Conservation (phyloP, 2,888 invertebrate genomes). For the Odontomyia ornata region DNA sequence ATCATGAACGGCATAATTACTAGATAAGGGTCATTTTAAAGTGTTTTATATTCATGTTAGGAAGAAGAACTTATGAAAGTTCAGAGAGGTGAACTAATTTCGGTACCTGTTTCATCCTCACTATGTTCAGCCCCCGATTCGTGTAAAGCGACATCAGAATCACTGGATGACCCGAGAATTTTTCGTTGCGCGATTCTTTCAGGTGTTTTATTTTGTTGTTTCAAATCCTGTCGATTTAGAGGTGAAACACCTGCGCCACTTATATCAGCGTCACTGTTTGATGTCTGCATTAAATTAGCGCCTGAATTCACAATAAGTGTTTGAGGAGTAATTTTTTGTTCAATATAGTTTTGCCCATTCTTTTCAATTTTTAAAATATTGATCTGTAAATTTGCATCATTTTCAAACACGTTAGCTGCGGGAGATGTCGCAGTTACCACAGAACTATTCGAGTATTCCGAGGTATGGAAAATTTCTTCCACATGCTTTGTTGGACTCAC, state of each 20-base stretch:
- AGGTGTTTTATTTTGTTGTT: slow-evolving; percentile 29
- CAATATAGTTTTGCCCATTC: too few species aligned
- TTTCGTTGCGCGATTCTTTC: slow-evolving; percentile 53
- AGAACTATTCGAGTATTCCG: too few species aligned
- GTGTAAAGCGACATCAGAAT: slow-evolving; percentile 72
- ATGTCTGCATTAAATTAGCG: neutral
- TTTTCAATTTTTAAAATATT: too few species aligned
- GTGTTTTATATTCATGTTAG: slow-evolving; percentile 5
- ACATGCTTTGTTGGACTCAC: neutral
- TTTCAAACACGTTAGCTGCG: too few species aligned
- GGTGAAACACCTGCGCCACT: slow-evolving; percentile 48
- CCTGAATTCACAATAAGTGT: neutral
- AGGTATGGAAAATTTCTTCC: too few species aligned
- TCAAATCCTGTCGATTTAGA: slow-evolving; percentile 45
- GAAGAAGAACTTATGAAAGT: too few species aligned
- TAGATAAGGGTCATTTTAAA: too few species aligned
- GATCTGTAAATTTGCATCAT: too few species aligned
- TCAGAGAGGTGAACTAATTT: neutral
- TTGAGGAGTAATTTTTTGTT: neutral
- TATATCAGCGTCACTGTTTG: slow-evolving; percentile 48
- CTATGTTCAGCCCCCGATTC: slow-evolving; percentile 71
- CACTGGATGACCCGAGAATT: slow-evolving; percentile 71
- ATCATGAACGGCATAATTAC: too few species aligned
- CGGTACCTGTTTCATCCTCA: slow-evolving; percentile 72
- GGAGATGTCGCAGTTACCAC: too few species aligned